These are phyloP conservation scores for Sarcophaga carnaria DNA, from an alignment of 2,888 invertebrate genomes.

Conservation along the genomic window DNA sequence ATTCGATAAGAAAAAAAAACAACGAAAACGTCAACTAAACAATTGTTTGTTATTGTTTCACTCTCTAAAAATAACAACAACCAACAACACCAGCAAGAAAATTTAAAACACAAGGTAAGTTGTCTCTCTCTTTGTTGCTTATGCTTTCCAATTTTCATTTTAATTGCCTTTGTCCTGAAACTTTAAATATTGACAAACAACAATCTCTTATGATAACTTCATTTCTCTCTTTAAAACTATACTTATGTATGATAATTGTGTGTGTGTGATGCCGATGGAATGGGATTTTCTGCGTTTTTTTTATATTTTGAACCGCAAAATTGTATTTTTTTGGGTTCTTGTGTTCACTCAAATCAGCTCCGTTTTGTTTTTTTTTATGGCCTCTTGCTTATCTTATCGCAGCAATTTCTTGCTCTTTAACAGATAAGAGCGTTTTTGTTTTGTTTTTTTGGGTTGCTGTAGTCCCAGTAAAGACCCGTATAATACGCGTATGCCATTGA, in stretches of 20 bases:
- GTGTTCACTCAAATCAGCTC: neutral
- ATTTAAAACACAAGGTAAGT: neutral
- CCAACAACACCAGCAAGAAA: neutral
- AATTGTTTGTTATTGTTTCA: neutral
- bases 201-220: too few species aligned
- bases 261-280: too few species aligned
- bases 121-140: neutral
- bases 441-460: neutral
- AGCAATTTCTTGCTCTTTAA: neutral
- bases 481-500: conserved; percentile 2
- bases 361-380: neutral
- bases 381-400: neutral
- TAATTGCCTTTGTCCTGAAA: neutral
- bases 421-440: neutral
- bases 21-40: conserved; percentile 51
- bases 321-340: neutral
- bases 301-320: neutral
- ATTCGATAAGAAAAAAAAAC: conserved; percentile 1
- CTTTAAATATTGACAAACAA: neutral
- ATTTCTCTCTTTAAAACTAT: neutral
- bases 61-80: neutral
- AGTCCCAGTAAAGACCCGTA: neutral
- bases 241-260: neutral
- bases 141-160: neutral
- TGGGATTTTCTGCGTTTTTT: too few species aligned